Conservation (phyloP, 2,888 invertebrate species). For the Linyphia triangularis region DNA sequence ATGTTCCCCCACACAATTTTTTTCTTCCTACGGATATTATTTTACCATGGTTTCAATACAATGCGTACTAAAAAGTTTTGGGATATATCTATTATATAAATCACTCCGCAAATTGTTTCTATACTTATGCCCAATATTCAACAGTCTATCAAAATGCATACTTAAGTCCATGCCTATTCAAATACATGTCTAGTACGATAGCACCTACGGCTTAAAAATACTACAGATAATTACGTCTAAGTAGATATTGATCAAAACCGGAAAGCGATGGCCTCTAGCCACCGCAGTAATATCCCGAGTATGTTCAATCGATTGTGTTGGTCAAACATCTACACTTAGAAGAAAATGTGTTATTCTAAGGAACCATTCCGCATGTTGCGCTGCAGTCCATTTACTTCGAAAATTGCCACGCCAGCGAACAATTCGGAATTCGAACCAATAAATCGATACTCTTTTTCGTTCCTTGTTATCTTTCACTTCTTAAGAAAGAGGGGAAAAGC, state of each 20-base stretch:
- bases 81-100: too few species aligned
- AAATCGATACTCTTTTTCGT: constrained; percentile 25
- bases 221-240: background rate
- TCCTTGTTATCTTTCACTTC: constrained; percentile 4
- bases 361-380: background rate
- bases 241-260: background rate
- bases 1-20: too few species aligned
- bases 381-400: constrained; percentile 10
- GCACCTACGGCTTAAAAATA: too few species aligned
- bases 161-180: too few species aligned
- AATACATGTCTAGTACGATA: too few species aligned
- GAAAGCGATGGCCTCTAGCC: background rate
- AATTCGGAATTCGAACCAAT: background rate
- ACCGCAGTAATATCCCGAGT: background rate
- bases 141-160: too few species aligned
- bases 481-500: background rate
- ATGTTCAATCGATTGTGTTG: constrained; percentile 6
- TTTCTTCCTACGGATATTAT: too few species aligned
- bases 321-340: constrained; percentile 8
- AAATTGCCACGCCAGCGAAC: background rate
- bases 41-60: too few species aligned
- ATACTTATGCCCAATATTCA: too few species aligned
- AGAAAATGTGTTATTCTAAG: background rate
- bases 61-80: too few species aligned
- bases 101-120: too few species aligned